Base-by-base conservation (phyloP, 2,113 vertebrate genomes). In the Deroptyus accipitrinus region DNA sequence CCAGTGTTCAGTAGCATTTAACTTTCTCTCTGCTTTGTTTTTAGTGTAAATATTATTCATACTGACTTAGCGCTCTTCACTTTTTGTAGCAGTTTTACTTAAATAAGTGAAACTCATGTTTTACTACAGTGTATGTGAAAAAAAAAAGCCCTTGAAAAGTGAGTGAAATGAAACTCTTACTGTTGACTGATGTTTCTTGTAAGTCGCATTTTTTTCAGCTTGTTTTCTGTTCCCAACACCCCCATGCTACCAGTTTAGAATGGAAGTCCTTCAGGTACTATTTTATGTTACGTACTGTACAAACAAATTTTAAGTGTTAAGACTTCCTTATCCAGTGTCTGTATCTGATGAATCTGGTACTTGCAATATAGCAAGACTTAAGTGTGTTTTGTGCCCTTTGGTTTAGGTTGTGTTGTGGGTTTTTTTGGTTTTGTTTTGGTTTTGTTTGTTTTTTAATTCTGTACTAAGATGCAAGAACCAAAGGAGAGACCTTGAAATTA, bases 361-460 rank as follows among this genome's bases (percentile, higher is more conserved):
- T 86, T 4, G 0, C 25, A 33, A 25, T 82, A 52, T 0, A 0
- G 39, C 27, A 76, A 73, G 48, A 51, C 12, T n/a, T 0, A 81
- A 76, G 8, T n/a, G 8, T n/a, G 30, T 12, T 78, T 72, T 91
- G 41, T 91, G 35, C 9, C 37, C 30, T 42, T 59, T 35, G 33
- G 57, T 59, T 59, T 59, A 35, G 33, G 33, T 59, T 59, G 22
- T 59, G 33, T 23, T 48, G 25, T 67, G n/a, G 13, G 12, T 20
- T 23, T 24, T 35, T 20, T 59, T 27, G 35, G 17, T 6, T 52
- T 52, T 17, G 10, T 55, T 7, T 52, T 17, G 10, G 33, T 7
- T 33, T 20, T 33, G 16, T 11, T 57, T 39, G 12, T 48, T 35
- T 64, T 55, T 31, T 5, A 61, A 3, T 63, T 39, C 51, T 64